Evolutionary conservation across 2,113 vertebrate species (phyloP).

Genomic region (Sigmodon hispidus): DNA sequence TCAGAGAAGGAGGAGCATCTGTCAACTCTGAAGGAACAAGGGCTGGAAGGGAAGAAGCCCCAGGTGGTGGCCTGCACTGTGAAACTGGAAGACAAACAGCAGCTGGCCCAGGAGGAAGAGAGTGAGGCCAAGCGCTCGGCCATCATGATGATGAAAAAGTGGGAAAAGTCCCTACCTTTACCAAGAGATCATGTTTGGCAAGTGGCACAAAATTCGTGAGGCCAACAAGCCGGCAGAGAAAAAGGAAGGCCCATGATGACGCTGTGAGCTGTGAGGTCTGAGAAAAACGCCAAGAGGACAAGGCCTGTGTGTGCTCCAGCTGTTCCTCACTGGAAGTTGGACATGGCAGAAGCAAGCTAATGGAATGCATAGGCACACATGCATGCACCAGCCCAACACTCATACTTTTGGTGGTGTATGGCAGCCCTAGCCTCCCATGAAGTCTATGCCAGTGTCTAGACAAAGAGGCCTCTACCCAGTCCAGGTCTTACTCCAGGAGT

Average conservation of each 20-base stretch:
- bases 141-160: conserved; percentile 99
- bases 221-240: conserved; percentile 95
- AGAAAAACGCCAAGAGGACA: conserved; percentile 90
- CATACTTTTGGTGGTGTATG: neutral
- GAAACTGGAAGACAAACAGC: conserved; percentile 88
- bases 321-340: neutral
- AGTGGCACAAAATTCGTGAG: conserved; percentile 95
- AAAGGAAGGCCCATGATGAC: conserved; percentile 94
- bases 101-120: conserved; percentile 91
- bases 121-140: conserved; percentile 96
- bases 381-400: neutral
- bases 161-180: conserved; percentile 98
- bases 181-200: conserved; percentile 98
- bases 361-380: neutral
- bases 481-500: neutral
- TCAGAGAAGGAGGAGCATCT: conserved; percentile 89
- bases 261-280: conserved; percentile 86
- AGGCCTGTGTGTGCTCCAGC: conserved; percentile 50
- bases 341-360: neutral
- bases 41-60: conserved; percentile 89
- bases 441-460: neutral
- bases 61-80: conserved; percentile 92
- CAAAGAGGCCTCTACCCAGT: neutral
- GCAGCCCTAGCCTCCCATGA: neutral
- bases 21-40: conserved; percentile 89